Evolutionary conservation across 2,113 vertebrate species (phyloP), one percentile per base, ranked within the genome.

Genomic region (human (Homo sapiens)): DNA sequence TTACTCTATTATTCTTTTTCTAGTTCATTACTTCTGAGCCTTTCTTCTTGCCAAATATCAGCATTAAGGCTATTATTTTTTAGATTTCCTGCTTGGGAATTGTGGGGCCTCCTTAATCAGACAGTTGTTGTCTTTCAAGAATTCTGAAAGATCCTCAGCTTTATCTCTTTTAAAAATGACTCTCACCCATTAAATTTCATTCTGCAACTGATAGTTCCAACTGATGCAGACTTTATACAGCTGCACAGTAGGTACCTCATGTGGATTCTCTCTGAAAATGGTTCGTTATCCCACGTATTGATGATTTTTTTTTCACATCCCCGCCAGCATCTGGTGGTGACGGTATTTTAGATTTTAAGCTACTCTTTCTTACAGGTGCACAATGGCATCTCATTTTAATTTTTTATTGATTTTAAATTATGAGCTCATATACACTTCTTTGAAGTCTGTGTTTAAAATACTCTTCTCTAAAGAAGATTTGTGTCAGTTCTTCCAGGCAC

Each of bases 371-470:
- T 90, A 70, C 18, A 73, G 18, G 52, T 79, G 1, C n/a, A 64
- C 17, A 80, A 84, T 52, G 20, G 35, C 52, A 40, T 35, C 32
- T 89, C 35, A 35, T 78, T 88, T 25, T 68, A 84, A 76, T 11
- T 38, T n/a, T 66, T 87, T 83, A 64, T 6, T 97, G 48, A 90
- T 50, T 93, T 92, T 93, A 68, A 96, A 59, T 32, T 66, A 40
- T 43, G 27, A 86, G 48, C 12, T 90, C 75, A 50, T n/a, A 84
- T 25, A 0, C 66, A 93, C 80, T 70, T 81, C 40, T 75, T 40
- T 27, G 55, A 86, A 27, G 32, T 40, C 35, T 48, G 5, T 84
- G 70, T 23, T 90, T 90, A 86, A 93, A 90, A 81, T 40, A 30
- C 1, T 87, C 55, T 90, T 48, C 4, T 70, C 66, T 86, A 82